These are phyloP conservation scores for Dromococcyx pavoninus DNA, from an alignment of 2,797 vertebrate genomes.

Conservation along the genomic window DNA sequence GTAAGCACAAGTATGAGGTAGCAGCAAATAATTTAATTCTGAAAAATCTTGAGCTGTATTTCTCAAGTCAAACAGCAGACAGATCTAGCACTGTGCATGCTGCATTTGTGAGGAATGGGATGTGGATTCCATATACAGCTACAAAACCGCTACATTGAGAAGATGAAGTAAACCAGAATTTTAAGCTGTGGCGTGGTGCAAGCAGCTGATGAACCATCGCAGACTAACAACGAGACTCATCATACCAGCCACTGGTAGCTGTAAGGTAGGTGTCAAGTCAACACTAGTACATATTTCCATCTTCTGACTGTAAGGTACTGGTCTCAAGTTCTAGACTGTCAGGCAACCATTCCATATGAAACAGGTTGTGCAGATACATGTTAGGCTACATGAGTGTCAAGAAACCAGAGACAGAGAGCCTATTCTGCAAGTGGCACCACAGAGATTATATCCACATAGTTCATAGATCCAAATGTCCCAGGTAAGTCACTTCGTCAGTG, in stretches of 20 bases:
- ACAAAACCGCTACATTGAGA: neutral
- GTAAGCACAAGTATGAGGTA: neutral
- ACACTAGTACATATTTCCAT: neutral
- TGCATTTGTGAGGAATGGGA: neutral
- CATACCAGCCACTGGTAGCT: neutral
- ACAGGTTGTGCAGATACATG: neutral
- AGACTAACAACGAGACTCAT: neutral
- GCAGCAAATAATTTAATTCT: neutral
- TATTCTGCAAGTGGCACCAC: neutral
- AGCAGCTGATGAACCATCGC: neutral
- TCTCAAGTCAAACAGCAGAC: neutral
- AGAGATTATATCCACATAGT: neutral
- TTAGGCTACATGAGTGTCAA: neutral
- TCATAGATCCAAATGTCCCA: neutral
- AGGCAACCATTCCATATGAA: neutral
- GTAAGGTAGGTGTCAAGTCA: neutral
- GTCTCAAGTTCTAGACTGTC: neutral
- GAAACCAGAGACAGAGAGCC: neutral
- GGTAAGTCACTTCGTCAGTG: neutral
- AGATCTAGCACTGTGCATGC: neutral
- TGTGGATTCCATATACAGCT: neutral
- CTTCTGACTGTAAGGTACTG: neutral
- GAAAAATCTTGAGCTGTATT: neutral
- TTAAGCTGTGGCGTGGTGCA: neutral
- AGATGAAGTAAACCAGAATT: neutral